Evolutionary conservation across 2,113 vertebrate genomes (phyloP).

Genomic region (Proteles cristata): DNA sequence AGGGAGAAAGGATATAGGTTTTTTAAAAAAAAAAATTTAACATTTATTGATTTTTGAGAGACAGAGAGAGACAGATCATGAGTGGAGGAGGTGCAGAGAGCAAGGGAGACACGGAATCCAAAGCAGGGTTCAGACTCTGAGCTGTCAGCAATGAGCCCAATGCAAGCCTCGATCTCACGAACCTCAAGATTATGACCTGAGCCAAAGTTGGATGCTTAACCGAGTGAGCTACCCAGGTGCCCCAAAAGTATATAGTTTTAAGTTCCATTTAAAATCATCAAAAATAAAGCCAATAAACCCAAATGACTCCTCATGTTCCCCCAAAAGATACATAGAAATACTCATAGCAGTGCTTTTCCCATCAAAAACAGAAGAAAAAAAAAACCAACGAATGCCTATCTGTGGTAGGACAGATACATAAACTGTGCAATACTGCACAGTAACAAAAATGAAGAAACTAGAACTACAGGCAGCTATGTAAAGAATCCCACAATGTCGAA

Average conservation of each 20-base stretch:
- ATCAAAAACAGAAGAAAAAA: not conserved
- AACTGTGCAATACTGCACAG: not conserved
- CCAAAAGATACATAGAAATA: not conserved
- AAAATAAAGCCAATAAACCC: not conserved
- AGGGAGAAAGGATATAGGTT: not conserved
- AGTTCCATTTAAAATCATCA: constrained; percentile 2
- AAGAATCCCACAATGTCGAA: not conserved
- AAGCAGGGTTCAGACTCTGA: too few relatives aligned
- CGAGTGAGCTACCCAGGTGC: too few relatives aligned
- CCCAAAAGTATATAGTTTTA: not conserved
- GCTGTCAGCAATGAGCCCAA: too few relatives aligned
- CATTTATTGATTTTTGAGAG: too few relatives aligned
- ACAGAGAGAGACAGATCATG: too few relatives aligned
- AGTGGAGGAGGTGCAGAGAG: too few relatives aligned
- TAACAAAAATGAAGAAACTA: constrained; percentile 9
- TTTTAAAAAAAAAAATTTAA: too few relatives aligned
- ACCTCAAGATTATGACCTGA: too few relatives aligned
- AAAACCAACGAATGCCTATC: not conserved
- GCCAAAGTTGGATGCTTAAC: too few relatives aligned
- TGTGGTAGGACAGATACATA: not conserved
- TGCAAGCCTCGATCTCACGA: too few relatives aligned
- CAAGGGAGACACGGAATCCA: too few relatives aligned
- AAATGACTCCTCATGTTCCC: not conserved
- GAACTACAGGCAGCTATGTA: not conserved
- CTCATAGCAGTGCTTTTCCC: not conserved